Evolutionary conservation across 2,113 vertebrate genomes (phyloP).

Genomic region (Pelecanus crispus): DNA sequence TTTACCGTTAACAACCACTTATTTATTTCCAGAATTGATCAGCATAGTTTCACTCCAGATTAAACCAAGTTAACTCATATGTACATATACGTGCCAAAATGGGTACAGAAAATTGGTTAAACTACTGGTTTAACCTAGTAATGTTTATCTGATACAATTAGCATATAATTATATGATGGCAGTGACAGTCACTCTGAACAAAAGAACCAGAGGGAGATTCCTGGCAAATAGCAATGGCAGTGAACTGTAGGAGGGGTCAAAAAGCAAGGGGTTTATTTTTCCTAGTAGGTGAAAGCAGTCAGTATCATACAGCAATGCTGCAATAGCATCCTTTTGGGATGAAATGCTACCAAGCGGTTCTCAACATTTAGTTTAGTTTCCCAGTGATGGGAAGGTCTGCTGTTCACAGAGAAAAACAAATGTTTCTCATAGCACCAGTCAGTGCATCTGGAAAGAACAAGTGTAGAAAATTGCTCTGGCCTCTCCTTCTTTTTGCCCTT

Average conservation of each 20-base stretch:
- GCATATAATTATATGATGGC: background rate
- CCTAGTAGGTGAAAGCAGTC: background rate
- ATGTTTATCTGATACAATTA: background rate
- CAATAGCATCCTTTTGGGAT: background rate
- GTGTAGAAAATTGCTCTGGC: background rate
- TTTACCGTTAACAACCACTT: background rate
- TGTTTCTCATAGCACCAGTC: background rate
- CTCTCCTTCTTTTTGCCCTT: background rate
- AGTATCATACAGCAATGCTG: background rate
- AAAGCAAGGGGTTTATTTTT: background rate
- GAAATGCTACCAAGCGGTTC: background rate
- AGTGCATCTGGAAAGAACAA: background rate
- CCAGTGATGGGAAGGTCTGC: background rate
- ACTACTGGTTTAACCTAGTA: background rate
- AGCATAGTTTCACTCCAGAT: background rate
- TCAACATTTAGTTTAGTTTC: background rate
- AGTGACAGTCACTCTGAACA: background rate
- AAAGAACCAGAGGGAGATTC: background rate
- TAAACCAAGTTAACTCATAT: background rate
- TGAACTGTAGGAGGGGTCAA: background rate
- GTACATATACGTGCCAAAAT: rapidly evolving
- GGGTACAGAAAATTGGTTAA: background rate
- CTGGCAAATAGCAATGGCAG: background rate
- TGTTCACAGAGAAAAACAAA: background rate
- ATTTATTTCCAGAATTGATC: background rate